Conservation (phyloP, 2,797 vertebrate species). For the Halcyon leucocephala region DNA sequence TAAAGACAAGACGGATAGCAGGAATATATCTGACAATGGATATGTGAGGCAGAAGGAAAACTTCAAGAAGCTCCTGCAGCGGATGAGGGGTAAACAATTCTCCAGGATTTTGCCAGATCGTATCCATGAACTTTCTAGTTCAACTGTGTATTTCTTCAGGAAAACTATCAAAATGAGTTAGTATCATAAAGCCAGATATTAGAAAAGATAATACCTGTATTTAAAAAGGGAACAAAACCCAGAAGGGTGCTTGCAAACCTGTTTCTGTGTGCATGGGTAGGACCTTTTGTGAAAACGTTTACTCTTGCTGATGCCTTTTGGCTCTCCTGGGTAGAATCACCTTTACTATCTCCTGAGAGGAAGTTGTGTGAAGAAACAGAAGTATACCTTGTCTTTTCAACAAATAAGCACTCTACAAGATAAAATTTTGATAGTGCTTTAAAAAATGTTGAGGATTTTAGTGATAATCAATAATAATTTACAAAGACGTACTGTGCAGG, state of each 20-base stretch:
- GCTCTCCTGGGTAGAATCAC: background rate
- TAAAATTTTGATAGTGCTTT: slow-evolving; percentile 10
- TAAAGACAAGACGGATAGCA: background rate
- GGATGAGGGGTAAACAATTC: background rate
- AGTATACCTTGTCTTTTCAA: background rate
- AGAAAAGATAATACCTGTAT: background rate
- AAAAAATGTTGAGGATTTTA: slow-evolving; percentile 8
- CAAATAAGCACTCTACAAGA: background rate
- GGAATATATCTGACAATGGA: background rate
- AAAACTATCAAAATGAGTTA: background rate
- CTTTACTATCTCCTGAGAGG: background rate
- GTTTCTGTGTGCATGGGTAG: background rate
- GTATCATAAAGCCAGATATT: background rate
- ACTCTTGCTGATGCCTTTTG: background rate
- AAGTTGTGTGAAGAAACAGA: background rate
- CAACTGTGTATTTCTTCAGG: background rate
- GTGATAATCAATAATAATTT: background rate
- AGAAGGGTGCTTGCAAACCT: background rate
- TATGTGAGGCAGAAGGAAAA: background rate
- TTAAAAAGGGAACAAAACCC: background rate
- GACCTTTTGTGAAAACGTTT: background rate
- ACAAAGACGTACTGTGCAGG: background rate
- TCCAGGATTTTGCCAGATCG: background rate
- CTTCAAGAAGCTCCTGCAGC: background rate
- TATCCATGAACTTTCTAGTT: background rate